Evolutionary conservation across 2,113 vertebrate genomes (phyloP).

Genomic region (Vidua macroura): DNA sequence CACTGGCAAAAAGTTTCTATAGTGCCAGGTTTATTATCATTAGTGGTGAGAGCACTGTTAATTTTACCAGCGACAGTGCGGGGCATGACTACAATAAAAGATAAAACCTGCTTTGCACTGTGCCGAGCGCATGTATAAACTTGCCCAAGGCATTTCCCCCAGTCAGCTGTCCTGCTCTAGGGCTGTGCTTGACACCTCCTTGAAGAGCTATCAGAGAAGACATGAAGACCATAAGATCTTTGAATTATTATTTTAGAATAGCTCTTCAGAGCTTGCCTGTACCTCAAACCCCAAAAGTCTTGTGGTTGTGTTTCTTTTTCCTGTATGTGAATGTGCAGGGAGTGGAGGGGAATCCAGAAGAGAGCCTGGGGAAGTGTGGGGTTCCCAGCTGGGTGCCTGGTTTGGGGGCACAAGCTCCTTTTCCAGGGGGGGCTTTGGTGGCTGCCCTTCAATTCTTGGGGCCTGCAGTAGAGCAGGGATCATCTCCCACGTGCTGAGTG

Average conservation of each 20-base stretch:
- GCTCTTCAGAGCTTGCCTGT: not conserved
- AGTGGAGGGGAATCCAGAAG: not conserved
- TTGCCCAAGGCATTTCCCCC: constrained; percentile 19
- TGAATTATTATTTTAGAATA: not conserved
- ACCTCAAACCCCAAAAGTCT: not conserved
- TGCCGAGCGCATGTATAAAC: not conserved
- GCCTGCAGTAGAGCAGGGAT: not conserved
- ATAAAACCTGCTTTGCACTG: not conserved
- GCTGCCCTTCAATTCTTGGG: accelerated
- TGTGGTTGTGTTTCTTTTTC: not conserved
- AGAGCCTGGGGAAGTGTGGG: accelerated
- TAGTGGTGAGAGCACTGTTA: constrained; percentile 44
- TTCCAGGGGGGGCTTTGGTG: not conserved
- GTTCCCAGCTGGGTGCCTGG: not conserved
- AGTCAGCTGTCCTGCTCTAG: not conserved
- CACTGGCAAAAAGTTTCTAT: not conserved
- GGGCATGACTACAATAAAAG: not conserved
- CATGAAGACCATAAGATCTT: not conserved
- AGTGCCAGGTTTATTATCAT: not conserved
- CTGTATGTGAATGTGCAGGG: accelerated
- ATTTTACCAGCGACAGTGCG: not conserved
- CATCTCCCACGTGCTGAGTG: accelerated
- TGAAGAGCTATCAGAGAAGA: not conserved
- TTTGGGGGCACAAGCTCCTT: not conserved
- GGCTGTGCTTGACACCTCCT: not conserved